Conservation (phyloP, 2,113 vertebrate species). For the Amia ocellicauda region DNA sequence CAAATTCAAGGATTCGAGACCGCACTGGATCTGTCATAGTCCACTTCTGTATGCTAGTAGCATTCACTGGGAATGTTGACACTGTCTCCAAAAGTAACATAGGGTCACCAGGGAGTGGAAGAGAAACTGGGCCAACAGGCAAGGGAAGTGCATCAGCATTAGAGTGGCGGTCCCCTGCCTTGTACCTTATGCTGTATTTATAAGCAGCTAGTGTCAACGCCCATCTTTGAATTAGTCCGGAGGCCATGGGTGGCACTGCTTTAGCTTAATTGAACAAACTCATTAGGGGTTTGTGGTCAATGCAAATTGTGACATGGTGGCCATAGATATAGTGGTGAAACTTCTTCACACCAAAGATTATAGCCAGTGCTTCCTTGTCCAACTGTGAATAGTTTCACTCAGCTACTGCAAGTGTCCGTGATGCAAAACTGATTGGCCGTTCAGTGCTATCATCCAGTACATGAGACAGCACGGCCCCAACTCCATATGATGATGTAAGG, state of each 20-base stretch:
- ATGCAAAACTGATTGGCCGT: too few relatives aligned
- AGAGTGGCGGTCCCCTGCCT: background rate
- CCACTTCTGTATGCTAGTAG: background rate
- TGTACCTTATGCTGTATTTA: background rate
- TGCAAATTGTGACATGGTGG: background rate
- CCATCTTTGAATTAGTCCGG: background rate
- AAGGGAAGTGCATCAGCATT: constrained; percentile 3
- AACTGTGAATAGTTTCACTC: background rate
- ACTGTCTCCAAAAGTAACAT: background rate
- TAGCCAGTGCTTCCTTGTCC: constrained; percentile 1
- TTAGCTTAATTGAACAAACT: background rate
- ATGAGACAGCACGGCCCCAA: constrained; percentile 9
- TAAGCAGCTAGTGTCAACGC: background rate
- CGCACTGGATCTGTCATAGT: background rate
- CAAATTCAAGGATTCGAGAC: background rate
- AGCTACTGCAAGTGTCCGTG: background rate
- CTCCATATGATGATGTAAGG: constrained; percentile 3
- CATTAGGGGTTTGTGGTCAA: background rate
- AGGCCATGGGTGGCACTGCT: background rate
- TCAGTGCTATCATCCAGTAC: too few relatives aligned
- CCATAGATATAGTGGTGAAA: background rate
- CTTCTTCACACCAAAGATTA: background rate
- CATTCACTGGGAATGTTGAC: background rate
- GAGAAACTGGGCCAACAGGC: background rate
- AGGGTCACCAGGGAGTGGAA: background rate